Base-by-base conservation (phyloP, 2,888 invertebrate genomes). In the Entomobrya proxima region DNA sequence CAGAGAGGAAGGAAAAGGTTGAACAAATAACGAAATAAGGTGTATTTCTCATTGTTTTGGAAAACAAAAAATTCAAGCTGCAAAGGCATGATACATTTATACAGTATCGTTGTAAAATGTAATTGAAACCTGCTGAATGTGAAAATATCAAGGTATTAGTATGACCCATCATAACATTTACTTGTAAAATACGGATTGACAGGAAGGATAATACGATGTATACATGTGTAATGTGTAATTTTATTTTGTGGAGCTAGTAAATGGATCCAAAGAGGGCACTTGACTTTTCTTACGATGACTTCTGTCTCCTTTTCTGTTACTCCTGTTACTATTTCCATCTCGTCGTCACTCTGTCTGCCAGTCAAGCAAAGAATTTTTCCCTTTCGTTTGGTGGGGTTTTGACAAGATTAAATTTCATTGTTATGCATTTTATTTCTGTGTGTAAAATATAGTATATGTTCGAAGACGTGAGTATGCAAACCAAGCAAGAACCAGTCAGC, bases 331-430 rank as follows among this genome's bases (percentile, higher is more conserved):
- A 27, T 44, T 69, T 64, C 2, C n/a, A 4, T 18, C 35, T 44
- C 75, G 82, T 24, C 82, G 82, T 24, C 82, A 75, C n/a, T 61
- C 13, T 82, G 82, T 82, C 82, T 82, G 75, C 50, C 50, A 82
- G 37, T 80, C 27, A 80, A 32, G 69, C 35, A 21, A 21, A 69
- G 78, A 69, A 35, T 58, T 47, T 72, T 58, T 74, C 27, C 58
- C 13, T 32, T 69, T 40, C 47, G 47, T 67, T 67, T 40, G 35
- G 67, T 67, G 35, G 40, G 37, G 18, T 5, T 37, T 80, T n/a
- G 75, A 75, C 27, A 21, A 55, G 52, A 80, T 80, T 80, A 80
- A 13, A 55, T 80, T 80, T 80, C 79, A 7, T 67, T 50, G 74
- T 61, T n/a, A 24, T 24, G 18, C 7, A 30, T 58, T 30, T 18